Conservation (phyloP, 2,113 vertebrate species). For the Oceanodroma tethys region DNA sequence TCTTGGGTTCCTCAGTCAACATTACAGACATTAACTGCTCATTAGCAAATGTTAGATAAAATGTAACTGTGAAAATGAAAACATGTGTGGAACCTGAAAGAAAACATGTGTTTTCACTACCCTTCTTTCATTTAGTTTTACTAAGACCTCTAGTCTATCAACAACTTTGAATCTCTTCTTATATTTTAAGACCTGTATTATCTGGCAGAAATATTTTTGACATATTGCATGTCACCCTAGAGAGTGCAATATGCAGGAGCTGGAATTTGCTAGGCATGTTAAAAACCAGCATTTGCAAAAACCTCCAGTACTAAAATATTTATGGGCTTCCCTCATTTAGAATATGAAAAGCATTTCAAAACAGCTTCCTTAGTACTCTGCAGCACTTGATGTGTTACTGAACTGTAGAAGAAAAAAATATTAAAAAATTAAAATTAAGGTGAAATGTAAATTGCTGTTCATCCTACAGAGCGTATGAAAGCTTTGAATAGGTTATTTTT, state of each 20-base stretch:
- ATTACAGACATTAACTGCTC: background rate
- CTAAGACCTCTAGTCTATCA: background rate
- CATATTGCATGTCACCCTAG: background rate
- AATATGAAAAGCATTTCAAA: background rate
- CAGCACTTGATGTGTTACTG: background rate
- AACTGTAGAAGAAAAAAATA: background rate
- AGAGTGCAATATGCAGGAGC: constrained; percentile 24
- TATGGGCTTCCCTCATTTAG: background rate
- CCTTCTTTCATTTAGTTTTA: background rate
- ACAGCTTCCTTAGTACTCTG: background rate
- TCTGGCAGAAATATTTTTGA: background rate
- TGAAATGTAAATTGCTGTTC: background rate
- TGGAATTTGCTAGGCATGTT: background rate
- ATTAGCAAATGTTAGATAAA: background rate
- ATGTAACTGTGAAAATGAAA: background rate
- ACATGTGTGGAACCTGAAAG: background rate
- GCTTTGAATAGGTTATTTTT: background rate
- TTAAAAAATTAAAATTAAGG: background rate
- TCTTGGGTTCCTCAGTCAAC: background rate
- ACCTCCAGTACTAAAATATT: constrained; percentile 47
- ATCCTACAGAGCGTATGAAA: background rate
- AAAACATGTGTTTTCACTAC: background rate
- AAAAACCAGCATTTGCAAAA: constrained; percentile 38
- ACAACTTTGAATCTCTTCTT: background rate
- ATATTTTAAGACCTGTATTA: constrained; percentile 5